A percentile compares a stretch with the other conserved stretches of the same genome.
Evolutionary conservation across 2,797 vertebrate species (phyloP).

Genomic region (Periparus ater): DNA sequence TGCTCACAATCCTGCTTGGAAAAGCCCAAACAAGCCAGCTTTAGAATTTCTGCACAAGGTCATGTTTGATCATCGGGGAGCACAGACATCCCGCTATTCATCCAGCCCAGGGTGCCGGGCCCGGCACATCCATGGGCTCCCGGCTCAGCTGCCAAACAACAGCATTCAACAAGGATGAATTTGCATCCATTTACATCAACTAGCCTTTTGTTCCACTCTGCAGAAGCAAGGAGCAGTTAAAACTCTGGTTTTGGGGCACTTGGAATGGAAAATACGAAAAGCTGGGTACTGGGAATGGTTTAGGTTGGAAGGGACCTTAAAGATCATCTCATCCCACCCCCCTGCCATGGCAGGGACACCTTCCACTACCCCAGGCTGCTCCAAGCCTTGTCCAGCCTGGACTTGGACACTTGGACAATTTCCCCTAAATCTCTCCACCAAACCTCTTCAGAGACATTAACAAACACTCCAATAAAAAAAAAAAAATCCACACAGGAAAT

Average conservation of each 20-base stretch:
- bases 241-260: neutral
- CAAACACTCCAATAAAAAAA: neutral
- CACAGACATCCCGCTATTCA: neutral
- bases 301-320: neutral
- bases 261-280: neutral
- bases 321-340: neutral
- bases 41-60: slow-evolving; percentile 1
- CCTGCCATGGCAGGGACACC: neutral
- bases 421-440: neutral
- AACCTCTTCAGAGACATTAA: neutral
- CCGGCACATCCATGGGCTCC: neutral
- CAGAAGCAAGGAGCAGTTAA: fast-evolving
- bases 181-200: neutral
- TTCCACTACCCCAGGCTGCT: neutral
- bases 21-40: slow-evolving; percentile 8
- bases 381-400: neutral
- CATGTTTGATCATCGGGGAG: neutral
- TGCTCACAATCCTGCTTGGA: neutral
- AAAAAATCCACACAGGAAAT: neutral
- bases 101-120: neutral
- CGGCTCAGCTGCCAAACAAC: slow-evolving; percentile 17
- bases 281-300: neutral
- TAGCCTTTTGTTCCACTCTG: neutral
- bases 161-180: neutral
- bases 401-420: neutral